Evolutionary conservation across 2,888 invertebrate genomes (phyloP).

Genomic region (Branchinecta sandiegonensis): DNA sequence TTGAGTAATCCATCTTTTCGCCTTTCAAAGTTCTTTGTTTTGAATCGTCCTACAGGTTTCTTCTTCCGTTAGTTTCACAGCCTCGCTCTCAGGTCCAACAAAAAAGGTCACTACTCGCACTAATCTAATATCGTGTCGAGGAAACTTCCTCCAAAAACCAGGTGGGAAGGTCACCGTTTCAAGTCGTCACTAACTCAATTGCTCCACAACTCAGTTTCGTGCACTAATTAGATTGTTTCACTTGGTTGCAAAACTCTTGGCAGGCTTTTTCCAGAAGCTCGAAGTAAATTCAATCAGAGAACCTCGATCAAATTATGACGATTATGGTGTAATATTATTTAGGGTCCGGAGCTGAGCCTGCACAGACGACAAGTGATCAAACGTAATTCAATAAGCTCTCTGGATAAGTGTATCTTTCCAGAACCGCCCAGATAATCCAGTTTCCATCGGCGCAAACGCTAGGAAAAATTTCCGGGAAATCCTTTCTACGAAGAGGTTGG

Average conservation of each 20-base stretch:
- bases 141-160: background rate
- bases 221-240: slow-evolving; percentile 12
- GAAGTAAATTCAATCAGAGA: slow-evolving; percentile 5
- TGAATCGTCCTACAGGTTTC: too few species aligned
- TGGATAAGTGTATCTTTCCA: slow-evolving; percentile 8
- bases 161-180: slow-evolving; percentile 13
- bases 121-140: too few species aligned
- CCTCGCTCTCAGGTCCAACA: too few species aligned
- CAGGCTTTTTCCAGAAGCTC: background rate
- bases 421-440: slow-evolving; percentile 10
- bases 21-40: too few species aligned
- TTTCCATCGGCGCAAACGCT: background rate
- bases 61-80: too few species aligned
- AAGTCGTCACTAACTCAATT: slow-evolving; percentile 4
- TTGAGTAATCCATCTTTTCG: slow-evolving; percentile 2
- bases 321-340: slow-evolving; percentile 1
- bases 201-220: background rate
- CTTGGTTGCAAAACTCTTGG: slow-evolving; percentile 15
- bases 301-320: slow-evolving; percentile 15
- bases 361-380: slow-evolving; percentile 16
- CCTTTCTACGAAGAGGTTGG: background rate
- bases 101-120: too few species aligned
- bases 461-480: background rate
- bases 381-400: slow-evolving; percentile 15
- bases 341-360: slow-evolving; percentile 7